phyloP scores from a whole-genome alignment of 2,113 vertebrate species.

The Micromys minutus region DNA sequence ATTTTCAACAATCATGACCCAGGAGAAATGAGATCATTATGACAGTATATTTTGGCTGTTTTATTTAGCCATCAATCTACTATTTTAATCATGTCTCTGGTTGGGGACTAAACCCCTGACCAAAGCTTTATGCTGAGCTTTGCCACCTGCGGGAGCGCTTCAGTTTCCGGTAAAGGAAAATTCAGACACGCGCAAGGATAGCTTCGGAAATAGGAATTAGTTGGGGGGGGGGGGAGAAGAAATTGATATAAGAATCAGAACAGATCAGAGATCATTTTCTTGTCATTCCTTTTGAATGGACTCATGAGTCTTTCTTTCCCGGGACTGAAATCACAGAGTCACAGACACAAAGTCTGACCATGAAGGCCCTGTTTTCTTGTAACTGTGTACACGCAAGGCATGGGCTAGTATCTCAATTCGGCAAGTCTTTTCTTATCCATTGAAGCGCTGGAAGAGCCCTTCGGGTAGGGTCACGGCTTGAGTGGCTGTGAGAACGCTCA shows the following conservation, averaged over 20 bases:
- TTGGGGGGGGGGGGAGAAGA: not conserved
- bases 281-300: not conserved
- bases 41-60: not conserved
- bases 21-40: not conserved
- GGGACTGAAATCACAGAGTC: not conserved
- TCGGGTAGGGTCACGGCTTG: not conserved
- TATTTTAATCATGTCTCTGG: not conserved
- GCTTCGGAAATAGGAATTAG: not conserved
- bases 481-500: not conserved
- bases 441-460: not conserved
- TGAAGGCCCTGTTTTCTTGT: not conserved
- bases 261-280: not conserved
- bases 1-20: not conserved
- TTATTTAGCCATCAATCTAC: not conserved
- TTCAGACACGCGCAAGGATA: not conserved
- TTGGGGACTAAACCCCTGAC: not conserved
- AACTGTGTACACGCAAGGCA: not conserved
- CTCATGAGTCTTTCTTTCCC: not conserved
- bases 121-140: not conserved
- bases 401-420: not conserved
- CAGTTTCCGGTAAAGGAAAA: not conserved
- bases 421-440: not conserved
- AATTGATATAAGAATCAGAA: slow-evolving; percentile 28
- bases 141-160: not conserved
- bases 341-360: not conserved